These are phyloP conservation scores for Bos javanicus DNA, from an alignment of 2,113 vertebrate species.

Conservation along the genomic window DNA sequence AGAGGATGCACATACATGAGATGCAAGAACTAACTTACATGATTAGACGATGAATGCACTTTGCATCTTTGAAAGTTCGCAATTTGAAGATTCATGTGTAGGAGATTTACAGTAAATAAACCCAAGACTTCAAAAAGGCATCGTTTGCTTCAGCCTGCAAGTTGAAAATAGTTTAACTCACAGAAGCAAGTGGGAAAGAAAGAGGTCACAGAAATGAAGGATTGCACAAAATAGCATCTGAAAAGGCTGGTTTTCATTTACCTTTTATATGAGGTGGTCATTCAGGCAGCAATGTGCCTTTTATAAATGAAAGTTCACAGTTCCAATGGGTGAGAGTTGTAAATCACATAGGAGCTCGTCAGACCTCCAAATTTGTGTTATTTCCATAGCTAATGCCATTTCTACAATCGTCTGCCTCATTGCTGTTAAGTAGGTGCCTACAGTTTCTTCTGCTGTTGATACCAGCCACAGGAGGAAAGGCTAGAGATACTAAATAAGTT, in stretches of 20 bases:
- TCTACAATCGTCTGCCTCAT: constrained; percentile 1
- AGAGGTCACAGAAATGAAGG: background rate
- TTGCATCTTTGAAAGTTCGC: background rate
- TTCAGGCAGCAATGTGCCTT: background rate
- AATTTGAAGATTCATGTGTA: background rate
- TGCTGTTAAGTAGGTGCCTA: constrained; percentile 66
- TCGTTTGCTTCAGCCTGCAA: background rate
- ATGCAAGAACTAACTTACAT: fast-evolving
- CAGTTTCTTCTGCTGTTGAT: constrained; percentile 71
- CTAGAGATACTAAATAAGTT: constrained; percentile 65
- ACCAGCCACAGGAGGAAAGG: constrained; percentile 66
- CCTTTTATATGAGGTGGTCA: background rate
- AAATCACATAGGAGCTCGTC: background rate
- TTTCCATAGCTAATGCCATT: background rate
- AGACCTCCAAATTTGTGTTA: background rate
- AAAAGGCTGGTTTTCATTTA: background rate
- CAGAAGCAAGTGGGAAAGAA: background rate
- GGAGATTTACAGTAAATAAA: background rate
- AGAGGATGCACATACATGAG: background rate
- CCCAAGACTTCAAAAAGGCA: background rate
- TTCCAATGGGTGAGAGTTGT: background rate
- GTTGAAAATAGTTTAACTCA: background rate
- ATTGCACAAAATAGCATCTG: background rate
- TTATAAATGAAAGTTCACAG: background rate
- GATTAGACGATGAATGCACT: background rate